Percentiles rank a stretch among this genome's conserved stretches.
Conservation (phyloP, 2,113 vertebrate genomes). For the Neofelis nebulosa region DNA sequence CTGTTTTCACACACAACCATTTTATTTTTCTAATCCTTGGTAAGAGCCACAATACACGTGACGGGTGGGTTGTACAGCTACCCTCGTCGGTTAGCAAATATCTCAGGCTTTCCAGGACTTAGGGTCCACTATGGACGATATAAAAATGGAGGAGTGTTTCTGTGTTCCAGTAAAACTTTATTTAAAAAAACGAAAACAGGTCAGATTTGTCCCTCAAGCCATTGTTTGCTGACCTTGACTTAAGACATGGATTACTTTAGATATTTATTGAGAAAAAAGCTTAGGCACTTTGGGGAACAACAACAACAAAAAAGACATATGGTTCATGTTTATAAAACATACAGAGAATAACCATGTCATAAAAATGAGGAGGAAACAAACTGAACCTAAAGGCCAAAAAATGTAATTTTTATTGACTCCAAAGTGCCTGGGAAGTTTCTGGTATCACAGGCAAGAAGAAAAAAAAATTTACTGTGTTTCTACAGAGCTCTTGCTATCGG, state of each 20-base stretch:
- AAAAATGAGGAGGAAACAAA: neutral
- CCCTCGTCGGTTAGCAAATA: neutral
- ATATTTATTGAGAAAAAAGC: neutral
- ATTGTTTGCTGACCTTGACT: neutral
- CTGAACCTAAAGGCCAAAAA: neutral
- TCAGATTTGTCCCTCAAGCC: neutral
- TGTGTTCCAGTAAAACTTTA: neutral
- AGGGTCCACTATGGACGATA: neutral
- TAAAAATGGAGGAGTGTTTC: neutral
- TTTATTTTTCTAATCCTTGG: neutral
- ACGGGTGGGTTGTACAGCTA: neutral
- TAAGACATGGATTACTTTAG: neutral
- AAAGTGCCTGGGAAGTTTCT: neutral
- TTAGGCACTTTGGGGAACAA: neutral
- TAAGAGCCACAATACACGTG: neutral
- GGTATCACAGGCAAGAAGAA: conserved; percentile 2
- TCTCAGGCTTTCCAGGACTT: neutral
- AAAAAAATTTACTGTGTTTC: neutral
- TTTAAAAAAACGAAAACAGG: neutral
- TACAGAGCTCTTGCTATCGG: conserved; percentile 30
- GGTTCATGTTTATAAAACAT: neutral
- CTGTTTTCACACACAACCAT: neutral
- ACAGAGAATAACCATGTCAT: neutral
- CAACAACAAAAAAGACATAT: neutral
- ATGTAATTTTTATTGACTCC: neutral